A percentile compares a stretch with the other conserved stretches of the same genome.
These are phyloP conservation scores for Paedocypris sp. DNA, from an alignment of 2,113 vertebrate genomes.

Conservation along the genomic window DNA sequence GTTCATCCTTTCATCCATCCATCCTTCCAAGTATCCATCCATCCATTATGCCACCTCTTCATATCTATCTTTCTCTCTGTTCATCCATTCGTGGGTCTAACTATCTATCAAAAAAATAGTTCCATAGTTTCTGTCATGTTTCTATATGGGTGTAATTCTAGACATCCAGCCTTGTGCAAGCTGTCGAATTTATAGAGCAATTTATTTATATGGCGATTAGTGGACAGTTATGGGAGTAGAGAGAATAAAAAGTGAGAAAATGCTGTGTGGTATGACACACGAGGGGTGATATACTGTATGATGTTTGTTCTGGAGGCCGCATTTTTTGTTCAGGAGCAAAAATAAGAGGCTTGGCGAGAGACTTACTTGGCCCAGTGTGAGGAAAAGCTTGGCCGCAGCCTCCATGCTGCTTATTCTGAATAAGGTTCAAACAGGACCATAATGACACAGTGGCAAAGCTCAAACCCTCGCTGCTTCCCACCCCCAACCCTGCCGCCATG, in stretches of 20 bases:
- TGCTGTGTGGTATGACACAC: background rate
- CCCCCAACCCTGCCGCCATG: slow-evolving; percentile 41
- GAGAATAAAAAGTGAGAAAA: slow-evolving; percentile 35
- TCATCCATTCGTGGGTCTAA: too few species aligned
- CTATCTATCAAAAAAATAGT: too few species aligned
- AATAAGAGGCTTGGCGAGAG: slow-evolving; percentile 40
- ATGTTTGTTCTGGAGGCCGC: slow-evolving; percentile 43
- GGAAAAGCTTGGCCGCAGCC: slow-evolving; percentile 37
- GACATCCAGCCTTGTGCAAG: too few species aligned
- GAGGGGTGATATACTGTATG: slow-evolving; percentile 28
- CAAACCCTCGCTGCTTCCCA: slow-evolving; percentile 36
- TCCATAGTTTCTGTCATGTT: too few species aligned
- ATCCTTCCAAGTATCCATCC: too few species aligned
- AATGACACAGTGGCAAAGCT: slow-evolving; percentile 59
- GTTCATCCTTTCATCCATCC: too few species aligned
- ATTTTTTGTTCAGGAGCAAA: slow-evolving; percentile 30
- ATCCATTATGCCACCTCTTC: too few species aligned
- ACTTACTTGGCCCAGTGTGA: slow-evolving; percentile 20
- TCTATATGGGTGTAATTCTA: too few species aligned
- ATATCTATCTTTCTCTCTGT: too few species aligned
- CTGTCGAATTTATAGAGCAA: background rate
- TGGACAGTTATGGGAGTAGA: background rate
- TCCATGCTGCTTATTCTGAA: slow-evolving; percentile 50
- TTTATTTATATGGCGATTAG: background rate
- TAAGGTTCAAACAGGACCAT: slow-evolving; percentile 62